Conservation (phyloP, 2,797 vertebrate species). For the Fistularia commersonii region DNA sequence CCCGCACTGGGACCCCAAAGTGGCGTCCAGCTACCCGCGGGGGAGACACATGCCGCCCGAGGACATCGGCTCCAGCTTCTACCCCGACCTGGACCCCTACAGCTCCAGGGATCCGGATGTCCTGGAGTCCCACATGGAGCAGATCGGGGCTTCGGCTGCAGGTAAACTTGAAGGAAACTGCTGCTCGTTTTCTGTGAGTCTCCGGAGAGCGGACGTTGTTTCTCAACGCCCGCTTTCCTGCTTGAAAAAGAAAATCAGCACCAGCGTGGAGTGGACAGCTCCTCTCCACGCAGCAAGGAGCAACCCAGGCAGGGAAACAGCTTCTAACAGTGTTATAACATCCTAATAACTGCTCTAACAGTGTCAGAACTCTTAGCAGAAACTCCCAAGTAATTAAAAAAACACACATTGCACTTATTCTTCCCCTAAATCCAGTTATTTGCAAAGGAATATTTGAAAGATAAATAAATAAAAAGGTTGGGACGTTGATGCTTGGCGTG, state of each 20-base stretch:
- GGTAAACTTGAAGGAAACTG: slow-evolving; percentile 55
- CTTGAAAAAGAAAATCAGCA: slow-evolving; percentile 49
- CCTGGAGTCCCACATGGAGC: slow-evolving; percentile 85
- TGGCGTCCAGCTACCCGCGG: slow-evolving; percentile 87
- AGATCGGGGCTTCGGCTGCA: slow-evolving; percentile 84
- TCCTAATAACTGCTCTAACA: too few species aligned
- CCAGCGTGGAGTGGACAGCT: slow-evolving; percentile 66
- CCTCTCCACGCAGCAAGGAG: slow-evolving; percentile 9
- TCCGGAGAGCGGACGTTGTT: too few species aligned
- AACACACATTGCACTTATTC: too few species aligned
- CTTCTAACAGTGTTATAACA: too few species aligned
- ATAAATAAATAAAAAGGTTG: too few species aligned
- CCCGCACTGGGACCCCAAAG: slow-evolving; percentile 91
- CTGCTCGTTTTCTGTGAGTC: neutral
- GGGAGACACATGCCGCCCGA: slow-evolving; percentile 86
- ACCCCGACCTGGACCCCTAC: slow-evolving; percentile 84
- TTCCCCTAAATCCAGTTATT: too few species aligned
- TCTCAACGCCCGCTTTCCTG: too few species aligned
- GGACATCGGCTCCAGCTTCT: slow-evolving; percentile 87
- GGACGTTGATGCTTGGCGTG: too few species aligned
- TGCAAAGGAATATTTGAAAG: neutral
- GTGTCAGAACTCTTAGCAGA: too few species aligned
- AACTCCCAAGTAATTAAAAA: too few species aligned
- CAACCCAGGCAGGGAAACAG: too few species aligned
- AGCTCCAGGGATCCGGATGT: slow-evolving; percentile 85